Base-by-base conservation (phyloP, 2,113 vertebrate species). In the Siniperca chuatsi region DNA sequence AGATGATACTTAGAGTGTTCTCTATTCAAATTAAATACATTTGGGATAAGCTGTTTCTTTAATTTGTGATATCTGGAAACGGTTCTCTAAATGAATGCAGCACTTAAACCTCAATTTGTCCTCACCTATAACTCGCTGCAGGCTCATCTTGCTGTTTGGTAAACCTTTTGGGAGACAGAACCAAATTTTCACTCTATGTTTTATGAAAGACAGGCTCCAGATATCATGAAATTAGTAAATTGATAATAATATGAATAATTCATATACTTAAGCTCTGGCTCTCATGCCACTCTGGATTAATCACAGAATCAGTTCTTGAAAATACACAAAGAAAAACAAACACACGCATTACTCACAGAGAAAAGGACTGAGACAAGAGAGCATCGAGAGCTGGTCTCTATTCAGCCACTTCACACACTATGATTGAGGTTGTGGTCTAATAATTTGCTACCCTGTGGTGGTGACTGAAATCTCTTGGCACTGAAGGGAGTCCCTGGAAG, bases 221-320 rank as follows among this genome's bases (percentile, higher is more conserved):
- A 87, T 84, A 75, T 82, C 48, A 40, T 78, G 44, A 86, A 87
- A 90, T 86, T 73, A 86, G 55, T 82, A 64, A 58, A 1, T 82
- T 85, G 78, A 85, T 82, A 69, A 85, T 70, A 74, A 73, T 44
- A 86, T 92, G 72, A 90, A 91, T 91, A 85, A 90, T 88, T 88
- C 72, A 87, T 87, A 76, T 50, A 71, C 74, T 73, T 80, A 82
- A 87, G 44, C 85, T 71, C 16, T 64, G 20, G 72, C 67, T 83
- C 54, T 75, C 64, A n/a, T 87, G 80, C 61, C 81, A 86, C 80
- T 81, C 77, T 64, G 89, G 65, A 90, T 87, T 81, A 84, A 89
- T 89, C 85, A 86, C 46, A 73, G 46, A 88, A 75, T 89, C 71
- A 65, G 55, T 60, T 85, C 67, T 55, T 11, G 46, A 80, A 79